Conservation (phyloP, 2,113 vertebrate genomes). For the Marmota flaviventris region DNA sequence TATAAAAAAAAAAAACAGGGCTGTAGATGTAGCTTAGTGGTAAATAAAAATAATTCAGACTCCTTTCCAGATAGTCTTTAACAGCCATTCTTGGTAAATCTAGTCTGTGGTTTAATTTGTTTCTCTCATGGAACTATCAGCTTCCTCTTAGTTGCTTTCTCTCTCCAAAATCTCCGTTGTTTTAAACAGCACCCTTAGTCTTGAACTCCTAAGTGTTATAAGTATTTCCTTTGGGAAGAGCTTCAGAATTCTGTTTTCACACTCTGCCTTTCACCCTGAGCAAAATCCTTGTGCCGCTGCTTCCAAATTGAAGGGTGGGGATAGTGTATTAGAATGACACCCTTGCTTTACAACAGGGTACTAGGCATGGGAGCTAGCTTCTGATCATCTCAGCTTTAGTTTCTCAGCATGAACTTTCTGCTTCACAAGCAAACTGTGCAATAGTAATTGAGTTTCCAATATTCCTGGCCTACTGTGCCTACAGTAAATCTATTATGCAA, state of each 20-base stretch:
- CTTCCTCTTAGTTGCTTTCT: neutral
- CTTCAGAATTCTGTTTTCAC: neutral
- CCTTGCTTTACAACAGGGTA: neutral
- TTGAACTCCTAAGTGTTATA: neutral
- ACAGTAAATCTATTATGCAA: neutral
- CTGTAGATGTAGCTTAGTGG: no score
- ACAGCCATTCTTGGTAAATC: neutral
- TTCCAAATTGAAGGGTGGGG: neutral
- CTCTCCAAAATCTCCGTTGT: no score
- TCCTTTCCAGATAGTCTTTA: neutral
- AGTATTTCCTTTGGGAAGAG: neutral
- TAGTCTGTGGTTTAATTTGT: neutral
- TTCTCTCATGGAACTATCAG: neutral
- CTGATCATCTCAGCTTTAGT: neutral
- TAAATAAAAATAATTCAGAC: neutral
- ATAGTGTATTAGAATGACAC: neutral
- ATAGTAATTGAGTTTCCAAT: neutral
- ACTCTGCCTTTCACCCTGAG: neutral
- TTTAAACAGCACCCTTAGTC: neutral
- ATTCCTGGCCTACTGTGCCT: neutral
- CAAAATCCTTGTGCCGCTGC: neutral
- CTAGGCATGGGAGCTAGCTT: neutral
- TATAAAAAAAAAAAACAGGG: no score
- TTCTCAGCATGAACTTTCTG: neutral
- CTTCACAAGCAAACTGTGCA: neutral